Percentiles rank a stretch among this genome's conserved stretches.
Evolutionary conservation across 1,140 invertebrate genomes (phyloP).

Genomic region (Drosophila kohkoa): DNA sequence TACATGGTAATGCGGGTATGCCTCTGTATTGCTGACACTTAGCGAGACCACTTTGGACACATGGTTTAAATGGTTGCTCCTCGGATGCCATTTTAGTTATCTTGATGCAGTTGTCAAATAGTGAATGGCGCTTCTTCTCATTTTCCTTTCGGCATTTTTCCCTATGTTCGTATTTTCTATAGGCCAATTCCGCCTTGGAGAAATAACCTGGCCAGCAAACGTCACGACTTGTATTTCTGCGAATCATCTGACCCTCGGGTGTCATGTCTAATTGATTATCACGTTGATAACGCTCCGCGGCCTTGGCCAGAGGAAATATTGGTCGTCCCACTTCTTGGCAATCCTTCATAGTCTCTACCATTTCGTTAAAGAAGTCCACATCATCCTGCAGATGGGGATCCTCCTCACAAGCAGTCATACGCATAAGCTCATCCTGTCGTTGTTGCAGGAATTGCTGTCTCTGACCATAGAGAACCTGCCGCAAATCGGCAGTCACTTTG

Average conservation of each 20-base stretch:
- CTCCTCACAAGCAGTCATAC: constrained; percentile 46
- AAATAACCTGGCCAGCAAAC: constrained; percentile 62
- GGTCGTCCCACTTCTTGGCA: constrained; percentile 54
- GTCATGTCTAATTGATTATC: constrained; percentile 55
- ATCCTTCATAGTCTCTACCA: constrained; percentile 44
- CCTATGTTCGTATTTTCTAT: constrained; percentile 62
- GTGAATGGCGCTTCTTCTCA: constrained; percentile 42
- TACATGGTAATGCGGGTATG: constrained; percentile 33
- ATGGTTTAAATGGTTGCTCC: constrained; percentile 47
- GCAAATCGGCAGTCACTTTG: constrained; percentile 24
- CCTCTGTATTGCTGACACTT: neutral
- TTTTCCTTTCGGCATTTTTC: constrained; percentile 50
- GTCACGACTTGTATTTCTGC: constrained; percentile 46
- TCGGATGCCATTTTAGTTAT: constrained; percentile 60
- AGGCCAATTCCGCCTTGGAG: constrained; percentile 64
- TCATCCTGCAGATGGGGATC: constrained; percentile 62
- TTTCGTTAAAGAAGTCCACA: constrained; percentile 54
- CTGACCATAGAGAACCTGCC: constrained; percentile 32
- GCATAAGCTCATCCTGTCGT: constrained; percentile 48
- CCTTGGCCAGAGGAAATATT: constrained; percentile 51
- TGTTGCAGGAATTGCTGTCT: constrained; percentile 48
- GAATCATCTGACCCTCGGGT: constrained; percentile 38
- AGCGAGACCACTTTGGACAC: neutral
- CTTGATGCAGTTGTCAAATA: constrained; percentile 56
- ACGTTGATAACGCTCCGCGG: constrained; percentile 42